Conservation (phyloP, 2,113 vertebrate species). For the Campylomormyrus numenius region DNA sequence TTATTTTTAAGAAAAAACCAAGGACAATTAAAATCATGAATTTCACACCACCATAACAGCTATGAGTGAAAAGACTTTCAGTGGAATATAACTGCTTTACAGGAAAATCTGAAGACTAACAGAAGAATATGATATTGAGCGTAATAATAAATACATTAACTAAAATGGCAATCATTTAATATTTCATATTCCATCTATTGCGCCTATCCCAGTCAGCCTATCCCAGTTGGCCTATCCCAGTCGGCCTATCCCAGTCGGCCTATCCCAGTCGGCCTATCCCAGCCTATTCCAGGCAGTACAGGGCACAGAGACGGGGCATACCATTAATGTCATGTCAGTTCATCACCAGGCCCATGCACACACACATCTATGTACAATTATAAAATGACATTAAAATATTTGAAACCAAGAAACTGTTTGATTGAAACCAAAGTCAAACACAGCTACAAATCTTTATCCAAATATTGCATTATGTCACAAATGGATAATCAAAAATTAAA, state of each 20-base stretch:
- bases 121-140: background rate
- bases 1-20: background rate
- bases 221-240: too few species aligned
- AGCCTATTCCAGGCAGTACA: background rate
- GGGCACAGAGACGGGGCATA: background rate
- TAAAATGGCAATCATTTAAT: background rate
- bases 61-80: background rate
- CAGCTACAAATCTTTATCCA: background rate
- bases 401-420: background rate
- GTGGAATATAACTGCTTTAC: background rate
- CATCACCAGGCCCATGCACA: background rate
- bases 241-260: too few species aligned
- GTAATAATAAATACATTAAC: background rate
- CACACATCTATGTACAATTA: background rate
- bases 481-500: background rate
- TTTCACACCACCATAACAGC: background rate
- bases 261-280: too few species aligned
- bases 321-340: background rate
- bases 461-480: background rate
- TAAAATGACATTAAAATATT: background rate
- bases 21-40: background rate
- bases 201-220: too few species aligned
- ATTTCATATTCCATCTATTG: background rate
- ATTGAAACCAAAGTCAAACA: background rate
- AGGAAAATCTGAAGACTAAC: background rate